These are phyloP conservation scores for Bathynomus jamesi DNA, from an alignment of 1,140 invertebrate genomes.

Conservation along the genomic window DNA sequence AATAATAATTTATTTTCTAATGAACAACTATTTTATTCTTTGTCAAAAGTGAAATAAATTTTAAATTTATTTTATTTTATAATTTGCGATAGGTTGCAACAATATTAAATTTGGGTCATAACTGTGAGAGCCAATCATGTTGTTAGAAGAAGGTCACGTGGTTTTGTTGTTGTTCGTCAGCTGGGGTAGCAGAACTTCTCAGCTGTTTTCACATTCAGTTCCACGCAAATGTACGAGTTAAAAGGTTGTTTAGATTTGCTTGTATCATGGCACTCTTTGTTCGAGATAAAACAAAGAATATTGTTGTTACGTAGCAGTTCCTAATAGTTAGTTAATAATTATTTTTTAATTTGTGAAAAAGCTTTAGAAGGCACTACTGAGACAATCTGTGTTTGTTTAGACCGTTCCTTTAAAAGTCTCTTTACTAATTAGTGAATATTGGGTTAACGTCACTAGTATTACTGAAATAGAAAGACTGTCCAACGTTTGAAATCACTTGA, in stretches of 20 bases:
- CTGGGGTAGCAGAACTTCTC: conserved; percentile 43
- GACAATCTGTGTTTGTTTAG: background rate
- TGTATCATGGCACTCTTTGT: conserved; percentile 21
- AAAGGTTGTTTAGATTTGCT: conserved; percentile 14
- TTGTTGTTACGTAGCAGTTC: conserved; percentile 21
- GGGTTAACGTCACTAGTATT: too few relatives aligned
- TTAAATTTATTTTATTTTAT: too few relatives aligned
- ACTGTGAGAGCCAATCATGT: conserved; percentile 40
- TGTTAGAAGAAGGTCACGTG: conserved; percentile 46
- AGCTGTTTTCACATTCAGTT: conserved; percentile 37
- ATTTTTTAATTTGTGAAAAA: background rate
- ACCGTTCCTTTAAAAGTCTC: background rate
- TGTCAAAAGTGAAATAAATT: too few relatives aligned
- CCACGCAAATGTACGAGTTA: conserved; percentile 31
- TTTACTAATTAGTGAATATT: too few relatives aligned
- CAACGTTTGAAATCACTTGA: too few relatives aligned
- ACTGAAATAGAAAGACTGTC: too few relatives aligned
- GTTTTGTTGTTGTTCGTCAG: conserved; percentile 56
- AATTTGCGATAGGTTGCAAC: too few relatives aligned
- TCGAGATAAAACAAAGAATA: conserved; percentile 20
- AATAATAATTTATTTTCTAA: too few relatives aligned
- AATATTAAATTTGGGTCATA: conserved; percentile 40
- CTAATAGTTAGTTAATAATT: background rate
- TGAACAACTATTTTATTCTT: too few relatives aligned
- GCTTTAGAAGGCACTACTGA: background rate